A percentile compares a stretch with the other conserved stretches of the same genome.
Evolutionary conservation across 2,797 vertebrate species (phyloP).

Genomic region (Anniella stebbinsi): DNA sequence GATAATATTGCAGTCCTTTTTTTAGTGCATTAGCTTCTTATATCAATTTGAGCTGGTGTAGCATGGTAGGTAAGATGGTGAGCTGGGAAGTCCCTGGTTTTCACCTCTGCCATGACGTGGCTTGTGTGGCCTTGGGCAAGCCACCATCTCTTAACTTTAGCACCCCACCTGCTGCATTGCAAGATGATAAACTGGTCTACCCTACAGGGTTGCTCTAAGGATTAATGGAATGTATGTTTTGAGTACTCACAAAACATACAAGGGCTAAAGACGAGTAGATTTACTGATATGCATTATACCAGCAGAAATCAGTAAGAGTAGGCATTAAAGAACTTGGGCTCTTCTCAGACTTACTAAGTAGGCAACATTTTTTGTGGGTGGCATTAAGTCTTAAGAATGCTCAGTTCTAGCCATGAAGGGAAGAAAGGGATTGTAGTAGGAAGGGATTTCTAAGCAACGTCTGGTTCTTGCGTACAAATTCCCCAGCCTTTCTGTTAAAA

Average conservation of each 20-base stretch:
- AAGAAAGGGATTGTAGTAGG: neutral
- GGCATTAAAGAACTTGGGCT: neutral
- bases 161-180: neutral
- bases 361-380: neutral
- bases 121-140: neutral
- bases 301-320: neutral
- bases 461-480: conserved; percentile 2
- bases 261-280: neutral
- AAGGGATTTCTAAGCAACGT: neutral
- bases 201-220: neutral
- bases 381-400: neutral
- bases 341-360: neutral
- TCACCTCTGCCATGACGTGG: neutral
- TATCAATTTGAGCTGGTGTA: neutral
- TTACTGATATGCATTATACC: neutral
- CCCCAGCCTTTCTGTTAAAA: conserved; percentile 20
- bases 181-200: neutral
- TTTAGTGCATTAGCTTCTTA: neutral
- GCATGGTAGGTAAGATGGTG: neutral
- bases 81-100: neutral
- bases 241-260: neutral
- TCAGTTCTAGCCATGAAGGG: neutral
- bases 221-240: neutral
- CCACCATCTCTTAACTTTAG: neutral
- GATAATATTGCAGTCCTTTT: neutral